A percentile compares a stretch with the other conserved stretches of the same genome.
Evolutionary conservation across 1,140 invertebrate genomes (phyloP).

Genomic region (Grapholita molesta): DNA sequence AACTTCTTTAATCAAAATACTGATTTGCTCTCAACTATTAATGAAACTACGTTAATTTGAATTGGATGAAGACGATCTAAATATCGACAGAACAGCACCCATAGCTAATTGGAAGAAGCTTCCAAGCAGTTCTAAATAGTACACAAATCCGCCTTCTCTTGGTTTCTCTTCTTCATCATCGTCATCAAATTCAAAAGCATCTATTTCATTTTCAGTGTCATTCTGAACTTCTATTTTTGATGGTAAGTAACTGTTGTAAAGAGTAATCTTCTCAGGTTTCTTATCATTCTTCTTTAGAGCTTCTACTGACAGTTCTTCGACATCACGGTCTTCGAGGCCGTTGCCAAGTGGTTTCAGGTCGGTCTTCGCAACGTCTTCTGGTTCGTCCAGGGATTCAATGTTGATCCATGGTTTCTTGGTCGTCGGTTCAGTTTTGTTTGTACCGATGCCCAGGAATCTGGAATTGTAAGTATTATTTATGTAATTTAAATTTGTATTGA

Average conservation of each 20-base stretch:
- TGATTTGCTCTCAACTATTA: constrained; percentile 1
- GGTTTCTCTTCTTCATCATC: constrained; percentile 35
- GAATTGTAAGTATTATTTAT: no score
- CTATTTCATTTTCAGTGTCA: constrained; percentile 37
- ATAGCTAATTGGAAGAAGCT: constrained; percentile 54
- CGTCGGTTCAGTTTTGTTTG: constrained; percentile 34
- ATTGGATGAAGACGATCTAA: constrained; percentile 26
- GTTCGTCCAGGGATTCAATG: constrained; percentile 62
- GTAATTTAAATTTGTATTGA: no score
- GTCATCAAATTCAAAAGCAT: constrained; percentile 45
- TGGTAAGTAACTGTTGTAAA: constrained; percentile 56
- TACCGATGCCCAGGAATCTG: constrained; percentile 55
- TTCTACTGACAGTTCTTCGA: constrained; percentile 56
- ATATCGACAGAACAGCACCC: constrained; percentile 45
- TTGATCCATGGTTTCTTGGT: constrained; percentile 47
- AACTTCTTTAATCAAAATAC: neutral
- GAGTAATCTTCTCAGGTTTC: constrained; percentile 64
- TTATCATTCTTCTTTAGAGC: constrained; percentile 48
- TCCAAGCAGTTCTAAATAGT: constrained; percentile 52
- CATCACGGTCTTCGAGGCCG: constrained; percentile 51
- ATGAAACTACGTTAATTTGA: neutral
- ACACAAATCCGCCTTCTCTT: constrained; percentile 49
- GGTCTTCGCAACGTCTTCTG: constrained; percentile 35
- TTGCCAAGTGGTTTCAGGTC: constrained; percentile 45
- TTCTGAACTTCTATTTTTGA: constrained; percentile 30